These are phyloP conservation scores for Pterocles gutturalis DNA, from an alignment of 2,113 vertebrate species.

Conservation along the genomic window DNA sequence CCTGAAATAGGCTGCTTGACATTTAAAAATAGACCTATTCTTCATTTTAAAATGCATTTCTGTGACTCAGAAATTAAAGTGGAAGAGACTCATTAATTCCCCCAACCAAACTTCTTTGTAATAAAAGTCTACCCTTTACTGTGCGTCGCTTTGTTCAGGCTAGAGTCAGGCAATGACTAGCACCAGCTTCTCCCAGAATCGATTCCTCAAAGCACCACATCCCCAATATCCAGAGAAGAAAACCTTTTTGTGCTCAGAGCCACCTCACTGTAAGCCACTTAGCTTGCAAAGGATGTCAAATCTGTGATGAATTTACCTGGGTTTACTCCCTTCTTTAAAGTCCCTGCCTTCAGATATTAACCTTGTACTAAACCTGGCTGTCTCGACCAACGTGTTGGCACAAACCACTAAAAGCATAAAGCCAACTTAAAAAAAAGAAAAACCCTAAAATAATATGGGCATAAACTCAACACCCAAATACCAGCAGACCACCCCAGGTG, in stretches of 20 bases:
- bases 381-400: neutral
- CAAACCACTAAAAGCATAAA: neutral
- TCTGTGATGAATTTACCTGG: neutral
- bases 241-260: neutral
- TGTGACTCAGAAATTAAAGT: neutral
- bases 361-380: neutral
- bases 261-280: neutral
- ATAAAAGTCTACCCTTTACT: neutral
- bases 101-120: neutral
- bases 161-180: neutral
- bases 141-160: neutral
- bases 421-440: neutral
- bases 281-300: neutral
- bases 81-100: neutral
- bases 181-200: neutral
- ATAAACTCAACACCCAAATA: accelerated
- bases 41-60: slow-evolving; percentile 22
- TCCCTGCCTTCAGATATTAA: neutral
- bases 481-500: accelerated
- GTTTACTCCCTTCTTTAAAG: neutral
- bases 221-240: neutral
- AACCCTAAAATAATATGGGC: neutral
- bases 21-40: slow-evolving; percentile 42
- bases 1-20: slow-evolving; percentile 18
- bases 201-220: neutral